A percentile compares a stretch with the other conserved stretches of the same genome.
These are phyloP conservation scores for Ceyx cyanopectus DNA, from an alignment of 2,113 vertebrate genomes.

Conservation along the genomic window DNA sequence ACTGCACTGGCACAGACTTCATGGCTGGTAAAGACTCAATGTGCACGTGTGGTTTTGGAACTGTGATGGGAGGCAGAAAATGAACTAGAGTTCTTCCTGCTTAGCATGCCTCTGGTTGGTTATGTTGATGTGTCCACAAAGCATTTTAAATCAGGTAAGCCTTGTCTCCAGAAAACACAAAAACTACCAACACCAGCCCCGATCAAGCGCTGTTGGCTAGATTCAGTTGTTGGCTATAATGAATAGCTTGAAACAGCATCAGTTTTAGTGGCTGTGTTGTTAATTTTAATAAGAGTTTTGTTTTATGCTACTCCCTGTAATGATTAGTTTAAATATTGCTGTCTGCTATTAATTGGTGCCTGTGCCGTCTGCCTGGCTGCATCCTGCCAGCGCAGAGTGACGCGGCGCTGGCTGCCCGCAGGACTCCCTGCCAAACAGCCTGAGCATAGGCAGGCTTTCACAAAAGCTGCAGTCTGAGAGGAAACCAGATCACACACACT, in stretches of 20 bases:
- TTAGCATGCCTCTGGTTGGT: neutral
- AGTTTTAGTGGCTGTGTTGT: neutral
- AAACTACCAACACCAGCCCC: neutral
- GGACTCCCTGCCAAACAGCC: neutral
- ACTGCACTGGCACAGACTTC: neutral
- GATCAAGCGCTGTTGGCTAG: neutral
- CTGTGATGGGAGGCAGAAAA: neutral
- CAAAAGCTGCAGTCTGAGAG: neutral
- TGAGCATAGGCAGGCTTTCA: neutral
- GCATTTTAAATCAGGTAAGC: neutral
- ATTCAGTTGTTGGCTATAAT: neutral
- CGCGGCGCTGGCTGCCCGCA: accelerated
- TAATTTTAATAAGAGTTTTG: slow-evolving; percentile 40
- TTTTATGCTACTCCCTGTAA: neutral
- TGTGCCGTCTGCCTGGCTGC: neutral
- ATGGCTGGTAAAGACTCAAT: neutral
- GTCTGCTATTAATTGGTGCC: neutral
- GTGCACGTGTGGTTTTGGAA: accelerated
- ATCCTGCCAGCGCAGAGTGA: neutral
- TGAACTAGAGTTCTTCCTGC: neutral
- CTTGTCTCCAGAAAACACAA: neutral
- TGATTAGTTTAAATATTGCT: slow-evolving; percentile 33
- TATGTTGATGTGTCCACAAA: neutral
- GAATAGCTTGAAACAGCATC: neutral
- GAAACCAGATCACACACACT: neutral